Evolutionary conservation across 2,888 invertebrate genomes (phyloP), one percentile per base, ranked within the genome.

Genomic region (Oscheius onirici): DNA sequence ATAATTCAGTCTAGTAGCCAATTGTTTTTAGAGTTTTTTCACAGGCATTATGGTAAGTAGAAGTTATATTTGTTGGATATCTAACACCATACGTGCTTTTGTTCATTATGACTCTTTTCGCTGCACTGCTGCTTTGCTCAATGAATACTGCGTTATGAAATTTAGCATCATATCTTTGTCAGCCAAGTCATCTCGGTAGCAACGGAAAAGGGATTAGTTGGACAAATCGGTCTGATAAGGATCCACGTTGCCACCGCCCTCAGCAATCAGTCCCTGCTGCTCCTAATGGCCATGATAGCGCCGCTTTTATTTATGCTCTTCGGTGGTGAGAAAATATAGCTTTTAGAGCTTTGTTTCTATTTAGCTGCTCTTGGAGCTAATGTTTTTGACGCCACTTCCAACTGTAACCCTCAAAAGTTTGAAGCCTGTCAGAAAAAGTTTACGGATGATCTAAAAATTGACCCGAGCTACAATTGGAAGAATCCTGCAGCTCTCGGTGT

Each of bases 401-500:
- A 70, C 10, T 78, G 78, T 60, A 70, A 74, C 28, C 68, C 71
- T 0, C 34, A 54, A 24, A 70, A 71, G 26, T 78, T 78, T 57
- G 69, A 66, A 0, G 67, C 46, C 0, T 78, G 78, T 67, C 78
- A 78, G 58, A 58, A 68, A 22, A 65, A 51, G 10, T 78, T 78
- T 57, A 58, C 72, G 8, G 65, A 72, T 40, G 70, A 34, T 41
- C 63, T 79, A 54, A 60, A 71, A 1, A 74, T 78, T 20, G 76
- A 78, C 52, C 15, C 22, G 5, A 46, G 34, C 44, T 68, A 63
- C 60, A 71, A 70, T 46, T 77, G 79, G 79, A 34, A 71, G 63
- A 72, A 79, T 49, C 79, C 79, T 8, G 66, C 69, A 5, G 79
- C 76, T 3, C 49, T 79, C n/a, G 72, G 73, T 10, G 58, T 72